A percentile compares a stretch with the other conserved stretches of the same genome.
Evolutionary conservation across 2,888 invertebrate genomes (phyloP).

Genomic region (Rhabditoides inermis): DNA sequence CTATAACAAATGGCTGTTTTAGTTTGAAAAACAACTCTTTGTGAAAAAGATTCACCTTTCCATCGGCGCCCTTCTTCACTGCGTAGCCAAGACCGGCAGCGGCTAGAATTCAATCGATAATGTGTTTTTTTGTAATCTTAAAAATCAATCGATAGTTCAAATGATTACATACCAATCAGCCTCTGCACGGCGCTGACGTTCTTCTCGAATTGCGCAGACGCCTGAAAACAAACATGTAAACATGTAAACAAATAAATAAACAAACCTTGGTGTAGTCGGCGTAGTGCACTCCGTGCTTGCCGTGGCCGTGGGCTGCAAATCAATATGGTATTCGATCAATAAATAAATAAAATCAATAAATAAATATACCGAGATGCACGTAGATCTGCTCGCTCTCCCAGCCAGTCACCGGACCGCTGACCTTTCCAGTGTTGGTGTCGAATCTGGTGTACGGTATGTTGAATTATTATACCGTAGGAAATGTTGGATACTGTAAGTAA

Average conservation of each 20-base stretch:
- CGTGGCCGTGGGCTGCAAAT: conserved; percentile 27
- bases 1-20: no score
- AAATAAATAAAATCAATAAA: neutral
- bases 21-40: no score
- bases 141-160: neutral
- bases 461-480: no score
- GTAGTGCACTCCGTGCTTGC: conserved; percentile 26
- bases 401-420: conserved; percentile 25
- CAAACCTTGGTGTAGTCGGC: conserved; percentile 31
- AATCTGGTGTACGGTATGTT: no score
- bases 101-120: conserved; percentile 11
- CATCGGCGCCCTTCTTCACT: no score
- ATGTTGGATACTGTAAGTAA: no score
- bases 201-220: conserved; percentile 26
- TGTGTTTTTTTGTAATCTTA: neutral
- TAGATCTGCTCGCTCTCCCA: conserved; percentile 31
- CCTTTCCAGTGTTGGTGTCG: conserved; percentile 29
- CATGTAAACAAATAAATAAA: no score
- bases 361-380: conserved; percentile 26
- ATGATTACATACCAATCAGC: conserved; percentile 19
- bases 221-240: no score
- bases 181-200: conserved; percentile 31
- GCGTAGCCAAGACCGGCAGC: conserved; percentile 18
- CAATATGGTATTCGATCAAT: conserved; percentile 2
- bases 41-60: no score